Conservation (phyloP, 2,888 invertebrate genomes). For the Aphrophora alni region DNA sequence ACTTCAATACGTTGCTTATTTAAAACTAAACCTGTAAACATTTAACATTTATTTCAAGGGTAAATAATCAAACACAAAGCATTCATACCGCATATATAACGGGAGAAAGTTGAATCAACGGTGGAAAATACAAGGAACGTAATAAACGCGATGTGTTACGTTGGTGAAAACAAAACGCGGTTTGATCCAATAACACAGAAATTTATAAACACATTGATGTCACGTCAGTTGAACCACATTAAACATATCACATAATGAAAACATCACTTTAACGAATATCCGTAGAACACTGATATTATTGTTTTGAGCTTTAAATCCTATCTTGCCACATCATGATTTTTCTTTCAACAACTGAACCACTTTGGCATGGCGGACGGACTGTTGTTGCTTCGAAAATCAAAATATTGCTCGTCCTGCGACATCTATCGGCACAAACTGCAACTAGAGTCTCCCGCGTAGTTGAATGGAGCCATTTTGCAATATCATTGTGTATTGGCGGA, state of each 20-base stretch:
- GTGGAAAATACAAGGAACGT: slow-evolving; percentile 31
- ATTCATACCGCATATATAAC: slow-evolving; percentile 34
- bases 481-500: slow-evolving; percentile 17
- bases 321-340: slow-evolving; percentile 43
- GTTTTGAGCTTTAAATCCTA: slow-evolving; percentile 33
- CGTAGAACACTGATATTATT: slow-evolving; percentile 22
- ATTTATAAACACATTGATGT: slow-evolving; percentile 30
- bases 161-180: slow-evolving; percentile 42
- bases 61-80: slow-evolving; percentile 10
- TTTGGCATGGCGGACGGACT: slow-evolving; percentile 48
- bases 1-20: neutral
- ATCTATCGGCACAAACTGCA: slow-evolving; percentile 33
- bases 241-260: slow-evolving; percentile 38
- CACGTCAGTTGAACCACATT: slow-evolving; percentile 32
- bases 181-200: slow-evolving; percentile 25
- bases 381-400: slow-evolving; percentile 48
- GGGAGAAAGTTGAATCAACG: slow-evolving; percentile 32
- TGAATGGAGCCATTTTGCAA: slow-evolving; percentile 29
- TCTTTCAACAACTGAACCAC: slow-evolving; percentile 29
- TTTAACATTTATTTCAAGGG: neutral
- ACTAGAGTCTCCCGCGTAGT: slow-evolving; percentile 41
- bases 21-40: neutral
- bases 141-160: slow-evolving; percentile 41
- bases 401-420: slow-evolving; percentile 44
- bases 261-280: slow-evolving; percentile 21